Base-by-base conservation (phyloP, 2,113 vertebrate species). In the Vicugna pacos region DNA sequence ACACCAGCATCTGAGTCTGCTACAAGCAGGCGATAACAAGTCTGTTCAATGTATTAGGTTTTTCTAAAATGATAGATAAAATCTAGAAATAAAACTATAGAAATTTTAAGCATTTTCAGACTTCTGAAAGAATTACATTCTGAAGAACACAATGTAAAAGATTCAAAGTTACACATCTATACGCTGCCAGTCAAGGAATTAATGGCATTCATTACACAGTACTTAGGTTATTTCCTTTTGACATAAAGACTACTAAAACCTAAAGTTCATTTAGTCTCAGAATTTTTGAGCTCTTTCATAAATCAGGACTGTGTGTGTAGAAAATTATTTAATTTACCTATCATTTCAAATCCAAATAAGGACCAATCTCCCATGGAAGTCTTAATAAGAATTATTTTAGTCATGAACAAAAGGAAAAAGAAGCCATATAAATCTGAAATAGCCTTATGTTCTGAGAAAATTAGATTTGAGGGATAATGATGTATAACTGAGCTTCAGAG, bases 81-180 rank as follows among this genome's bases (percentile, higher is more conserved):
- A 77, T 79, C 92, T 89, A 85, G 30, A 96, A 94, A 38, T 65
- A 87, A 80, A 77, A 94, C 32, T 38, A 76, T 2, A 92, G 54
- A 64, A 72, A 83, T 65, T 58, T 86, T 90, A 88, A 94, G 48
- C 24, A 87, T 94, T 75, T 87, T 94, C 81, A 88, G n/a, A 79
- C 15, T 88, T 89, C 42, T 92, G 10, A 93, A 82, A 94, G 28
- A 92, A 65, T 60, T 90, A 72, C 26, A 79, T 62, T 96, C 72
- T 89, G 82, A 94, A 90, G 64, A 88, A 58, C 35, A 92, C 4
- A 89, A 69, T 56, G 6, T 69, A 81, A 73, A 89, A 52, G 35
- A 50, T 80, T 89, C 17, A 77, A 81, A 93, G 35, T 32, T 86
- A 38, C n/a, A 73, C 19, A 91, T 73, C 70, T 82, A 89, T 35